A percentile compares a stretch with the other conserved stretches of the same genome.
Conservation (phyloP, 2,797 vertebrate genomes). For the Halcyon badia region DNA sequence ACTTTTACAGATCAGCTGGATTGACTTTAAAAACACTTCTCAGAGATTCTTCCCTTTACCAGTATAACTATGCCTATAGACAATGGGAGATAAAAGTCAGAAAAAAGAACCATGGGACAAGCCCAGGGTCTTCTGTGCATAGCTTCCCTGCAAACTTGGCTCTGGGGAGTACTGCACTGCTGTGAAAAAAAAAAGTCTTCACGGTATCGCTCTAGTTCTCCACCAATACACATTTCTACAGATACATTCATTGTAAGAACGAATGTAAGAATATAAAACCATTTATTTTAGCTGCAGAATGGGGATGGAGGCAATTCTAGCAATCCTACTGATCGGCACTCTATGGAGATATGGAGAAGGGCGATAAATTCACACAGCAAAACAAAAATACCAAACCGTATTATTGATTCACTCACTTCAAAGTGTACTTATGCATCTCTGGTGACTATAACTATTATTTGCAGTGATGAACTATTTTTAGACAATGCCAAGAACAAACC, state of each 20-base stretch:
- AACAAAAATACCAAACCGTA: background rate
- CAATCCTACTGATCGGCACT: background rate
- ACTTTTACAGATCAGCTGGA: background rate
- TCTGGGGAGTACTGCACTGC: background rate
- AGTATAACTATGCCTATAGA: fast-evolving
- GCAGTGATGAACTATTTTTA: constrained; percentile 46
- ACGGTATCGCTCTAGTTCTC: background rate
- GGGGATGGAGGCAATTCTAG: background rate
- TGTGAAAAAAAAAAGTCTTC: background rate
- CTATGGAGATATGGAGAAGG: background rate
- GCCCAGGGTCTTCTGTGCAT: background rate
- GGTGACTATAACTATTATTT: constrained; percentile 48
- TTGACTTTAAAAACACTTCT: background rate
- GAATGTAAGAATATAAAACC: too few species aligned
- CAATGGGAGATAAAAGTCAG: background rate
- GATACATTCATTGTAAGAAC: background rate
- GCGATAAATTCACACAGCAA: background rate
- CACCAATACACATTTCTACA: background rate
- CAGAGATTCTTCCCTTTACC: background rate
- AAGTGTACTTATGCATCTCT: constrained; percentile 59
- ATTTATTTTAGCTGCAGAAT: background rate
- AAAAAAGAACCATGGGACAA: background rate
- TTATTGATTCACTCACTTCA: constrained; percentile 49
- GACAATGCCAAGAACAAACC: constrained; percentile 17
- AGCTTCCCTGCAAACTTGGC: background rate